These are phyloP conservation scores for Aldrovandia affinis DNA, from an alignment of 2,797 vertebrate genomes.

Conservation along the genomic window DNA sequence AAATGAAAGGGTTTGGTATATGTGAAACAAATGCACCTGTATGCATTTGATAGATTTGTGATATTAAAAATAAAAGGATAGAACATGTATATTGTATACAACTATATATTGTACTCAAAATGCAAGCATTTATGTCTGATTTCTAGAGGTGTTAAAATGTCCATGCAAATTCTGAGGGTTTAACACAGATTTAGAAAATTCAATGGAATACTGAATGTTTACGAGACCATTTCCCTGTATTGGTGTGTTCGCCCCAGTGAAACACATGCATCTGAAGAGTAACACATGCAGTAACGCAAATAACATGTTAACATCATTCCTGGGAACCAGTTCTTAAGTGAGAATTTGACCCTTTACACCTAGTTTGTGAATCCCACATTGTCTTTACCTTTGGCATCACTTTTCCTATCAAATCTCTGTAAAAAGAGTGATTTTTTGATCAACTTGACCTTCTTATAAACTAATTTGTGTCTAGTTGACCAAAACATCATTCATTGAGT, in stretches of 20 bases:
- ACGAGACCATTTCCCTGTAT: no score
- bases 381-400: neutral
- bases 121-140: no score
- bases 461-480: neutral
- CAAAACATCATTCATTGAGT: neutral
- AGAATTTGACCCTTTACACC: neutral
- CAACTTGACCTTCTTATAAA: neutral
- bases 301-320: neutral
- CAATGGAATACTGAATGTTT: neutral
- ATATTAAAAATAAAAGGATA: no score
- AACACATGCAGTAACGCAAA: neutral
- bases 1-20: no score
- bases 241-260: neutral
- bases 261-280: neutral
- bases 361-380: neutral
- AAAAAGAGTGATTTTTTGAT: neutral
- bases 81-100: no score
- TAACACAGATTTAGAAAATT: neutral
- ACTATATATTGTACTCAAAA: no score
- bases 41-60: no score
- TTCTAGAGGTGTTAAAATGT: no score
- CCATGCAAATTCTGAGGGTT: no score
- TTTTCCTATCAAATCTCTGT: neutral
- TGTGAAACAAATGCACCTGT: no score
- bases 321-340: neutral